phyloP scores from a whole-genome alignment of 2,113 vertebrate genomes.

The Vulpes lagopus region DNA sequence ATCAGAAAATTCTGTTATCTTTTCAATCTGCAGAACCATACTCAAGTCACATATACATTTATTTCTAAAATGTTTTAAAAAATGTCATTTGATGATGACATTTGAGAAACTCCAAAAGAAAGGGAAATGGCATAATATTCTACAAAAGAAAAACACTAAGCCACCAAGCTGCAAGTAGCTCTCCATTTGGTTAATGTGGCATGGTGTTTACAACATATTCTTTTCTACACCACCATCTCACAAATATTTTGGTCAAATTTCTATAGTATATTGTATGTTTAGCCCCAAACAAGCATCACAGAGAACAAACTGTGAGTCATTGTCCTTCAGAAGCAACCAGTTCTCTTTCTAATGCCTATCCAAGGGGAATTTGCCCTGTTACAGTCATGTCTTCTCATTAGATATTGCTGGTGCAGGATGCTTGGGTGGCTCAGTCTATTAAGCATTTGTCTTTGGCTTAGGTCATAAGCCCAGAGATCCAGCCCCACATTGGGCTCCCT shows the following conservation, averaged over 20 bases:
- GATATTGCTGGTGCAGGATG: not conserved
- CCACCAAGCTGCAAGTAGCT: not conserved
- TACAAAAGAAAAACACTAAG: not conserved
- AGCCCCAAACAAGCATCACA: not conserved
- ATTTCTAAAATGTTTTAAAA: conserved; percentile 14
- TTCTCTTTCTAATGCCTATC: not conserved
- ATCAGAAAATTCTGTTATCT: not conserved
- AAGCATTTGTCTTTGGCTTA: no score
- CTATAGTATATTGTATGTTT: not conserved
- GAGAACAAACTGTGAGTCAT: not conserved
- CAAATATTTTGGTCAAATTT: not conserved
- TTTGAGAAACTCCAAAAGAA: not conserved
- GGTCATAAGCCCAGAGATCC: no score
- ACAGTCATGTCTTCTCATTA: not conserved
- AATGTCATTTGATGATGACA: not conserved
- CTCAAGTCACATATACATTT: not conserved
- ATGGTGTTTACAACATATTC: not conserved
- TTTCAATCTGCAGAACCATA: not conserved
- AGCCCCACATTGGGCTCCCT: no score
- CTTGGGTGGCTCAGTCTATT: no score
- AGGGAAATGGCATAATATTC: not conserved
- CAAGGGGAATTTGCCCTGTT: not conserved
- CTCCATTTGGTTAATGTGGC: not conserved
- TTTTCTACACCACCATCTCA: not conserved
- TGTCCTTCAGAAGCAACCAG: not conserved